phyloP scores from a whole-genome alignment of 2,797 vertebrate genomes.

The Platalea minor region DNA sequence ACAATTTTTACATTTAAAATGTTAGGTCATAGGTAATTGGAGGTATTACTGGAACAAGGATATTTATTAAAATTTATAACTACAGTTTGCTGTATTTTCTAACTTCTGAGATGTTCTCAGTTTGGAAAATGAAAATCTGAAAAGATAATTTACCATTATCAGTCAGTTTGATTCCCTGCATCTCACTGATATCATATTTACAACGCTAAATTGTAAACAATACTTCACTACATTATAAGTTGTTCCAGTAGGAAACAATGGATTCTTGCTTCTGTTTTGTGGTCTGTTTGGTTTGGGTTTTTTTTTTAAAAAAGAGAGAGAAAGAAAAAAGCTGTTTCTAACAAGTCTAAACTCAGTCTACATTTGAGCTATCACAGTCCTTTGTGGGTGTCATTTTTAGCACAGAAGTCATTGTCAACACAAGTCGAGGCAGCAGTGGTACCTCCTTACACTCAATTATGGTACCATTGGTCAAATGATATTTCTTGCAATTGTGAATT shows the following conservation, averaged over 20 bases:
- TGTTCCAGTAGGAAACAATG: neutral
- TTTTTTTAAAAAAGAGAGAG: neutral
- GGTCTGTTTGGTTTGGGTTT: neutral
- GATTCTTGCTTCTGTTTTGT: neutral
- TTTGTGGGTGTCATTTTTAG: neutral
- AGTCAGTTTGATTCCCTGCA: neutral
- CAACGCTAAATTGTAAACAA: neutral
- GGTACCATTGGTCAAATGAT: neutral
- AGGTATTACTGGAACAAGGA: neutral
- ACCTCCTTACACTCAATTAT: neutral
- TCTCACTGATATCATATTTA: neutral
- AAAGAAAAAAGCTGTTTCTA: neutral
- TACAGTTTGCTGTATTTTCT: neutral
- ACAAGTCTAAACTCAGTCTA: neutral
- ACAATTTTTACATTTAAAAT: neutral
- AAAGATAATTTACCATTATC: neutral
- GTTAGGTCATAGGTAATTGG: neutral
- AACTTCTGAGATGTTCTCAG: neutral
- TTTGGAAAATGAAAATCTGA: neutral
- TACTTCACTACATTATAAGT: neutral
- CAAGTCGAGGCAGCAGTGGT: neutral
- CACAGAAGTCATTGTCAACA: neutral
- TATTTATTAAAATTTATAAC: neutral
- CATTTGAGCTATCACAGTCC: neutral
- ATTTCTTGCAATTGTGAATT: neutral